Evolutionary conservation across 2,888 invertebrate genomes (phyloP), one percentile per base, ranked within the genome.

Genomic region (Macropis europaea): DNA sequence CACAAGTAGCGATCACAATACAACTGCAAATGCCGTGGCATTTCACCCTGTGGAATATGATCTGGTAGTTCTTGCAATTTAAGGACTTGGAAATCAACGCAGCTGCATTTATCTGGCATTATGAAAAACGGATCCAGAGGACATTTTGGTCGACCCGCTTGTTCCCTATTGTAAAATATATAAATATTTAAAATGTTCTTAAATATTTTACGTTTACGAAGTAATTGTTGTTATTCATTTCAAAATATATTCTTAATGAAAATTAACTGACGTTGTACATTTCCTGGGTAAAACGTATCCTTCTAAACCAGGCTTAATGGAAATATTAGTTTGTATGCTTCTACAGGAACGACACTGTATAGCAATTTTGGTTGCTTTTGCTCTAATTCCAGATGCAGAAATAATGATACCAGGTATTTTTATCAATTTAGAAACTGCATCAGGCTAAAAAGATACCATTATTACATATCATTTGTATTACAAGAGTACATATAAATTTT

Each of bases 81-180:
- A n/a, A 99, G 90, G 0, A 96, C 95, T 94, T 99, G 99, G 88
- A 97, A 99, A 91, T 99, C 99, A 22, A 99, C 97, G 90, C 99
- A 99, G 80, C 94, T 93, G 90, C 99, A 99, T 90, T 98, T 98
- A 89, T 99, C 99, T 13, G 99, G 99, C 90, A 99, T 94, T 74
- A 99, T 98, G 90, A 97, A 98, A 90, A 97, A 99, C 1, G 99
- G 99, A 91, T 99, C 99, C 61, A 99, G 89, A 0, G 99, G 99
- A 87, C 99, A 99, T 85, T 96, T 96, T 0, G 96, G 96, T 57
- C 96, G 92, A 24, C 98, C 98, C 70, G 96, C 95, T 92, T 97
- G 97, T 88, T 98, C 98, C 13, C 97, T 97, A 63, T 50, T 45
- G 34, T 50, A 24, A 63, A 56, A 13, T 11, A 13, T 32, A 28